Base-by-base conservation (phyloP, 1,140 invertebrate species). In the Drosophila repleta region DNA sequence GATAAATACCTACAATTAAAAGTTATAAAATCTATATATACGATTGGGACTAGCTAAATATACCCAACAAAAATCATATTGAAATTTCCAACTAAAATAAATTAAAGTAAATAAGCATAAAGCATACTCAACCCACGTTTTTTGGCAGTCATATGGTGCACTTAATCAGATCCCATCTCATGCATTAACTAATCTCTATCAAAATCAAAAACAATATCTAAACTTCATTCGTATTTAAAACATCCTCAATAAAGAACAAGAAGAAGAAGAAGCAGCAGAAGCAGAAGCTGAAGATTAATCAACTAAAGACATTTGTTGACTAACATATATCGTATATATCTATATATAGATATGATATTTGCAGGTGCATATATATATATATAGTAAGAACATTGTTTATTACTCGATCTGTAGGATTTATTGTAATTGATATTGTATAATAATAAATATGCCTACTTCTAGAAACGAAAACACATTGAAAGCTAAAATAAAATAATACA, bases 61-160 rank as follows among this genome's bases (percentile, higher is more conserved):
- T 32, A 74, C 15, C 52, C 57, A 32, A 63, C 26, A 37, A 53
- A n/a, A n/a, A n/a, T n/a, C 64, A 73, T 56, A 74, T 66, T 52
- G 45, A 69, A 61, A 62, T 20, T 63, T 43, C 52, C 51, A 64
- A 43, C 17, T 43, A 32, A 13, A 57, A 65, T 60, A 67, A 46
- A 58, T 53, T 48, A 41, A 66, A 65, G 65, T 61, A 77, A 74
- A 60, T 78, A 58, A 64, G 48, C 52, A 56, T 56, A 62, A 65
- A 56, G 5, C 7, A 68, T 73, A 78, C 55, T 71, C 62, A 81
- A 67, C 65, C 65, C 68, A 70, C 66, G 56, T 15, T 74, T 57
- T 87, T 85, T 81, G 82, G 81, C 82, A 85, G 73, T 77, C 82
- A 87, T 78, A 87, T 82, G 74, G 82, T 87, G 81, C 81, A 85